phyloP scores from a whole-genome alignment of 2,797 vertebrate genomes.

The Myripristis jacobus region DNA sequence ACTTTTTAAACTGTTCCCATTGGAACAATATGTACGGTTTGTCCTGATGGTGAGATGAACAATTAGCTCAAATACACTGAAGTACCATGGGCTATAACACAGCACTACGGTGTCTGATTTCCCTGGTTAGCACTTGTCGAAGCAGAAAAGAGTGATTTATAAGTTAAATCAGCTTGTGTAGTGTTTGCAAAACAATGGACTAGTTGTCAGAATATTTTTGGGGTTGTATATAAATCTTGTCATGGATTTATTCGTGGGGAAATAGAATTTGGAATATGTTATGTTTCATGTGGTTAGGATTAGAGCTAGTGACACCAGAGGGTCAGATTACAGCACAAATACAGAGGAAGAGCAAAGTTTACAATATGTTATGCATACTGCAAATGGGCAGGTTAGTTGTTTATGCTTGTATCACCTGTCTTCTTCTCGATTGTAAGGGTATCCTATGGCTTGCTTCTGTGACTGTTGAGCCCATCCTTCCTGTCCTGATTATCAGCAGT shows the following conservation, averaged over 20 bases:
- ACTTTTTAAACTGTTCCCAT: constrained; percentile 13
- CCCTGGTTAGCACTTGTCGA: constrained; percentile 14
- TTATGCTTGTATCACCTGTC: constrained; percentile 14
- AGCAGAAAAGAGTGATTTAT: not conserved
- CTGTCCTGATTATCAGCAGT: constrained; percentile 10
- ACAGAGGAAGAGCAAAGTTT: constrained; percentile 17
- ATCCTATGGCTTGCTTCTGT: not conserved
- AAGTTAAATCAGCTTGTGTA: too few relatives aligned
- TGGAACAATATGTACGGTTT: not conserved
- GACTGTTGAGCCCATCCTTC: constrained; percentile 1
- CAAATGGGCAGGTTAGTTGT: not conserved
- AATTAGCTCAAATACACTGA: not conserved
- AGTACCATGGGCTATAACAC: not conserved
- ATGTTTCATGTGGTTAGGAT: not conserved
- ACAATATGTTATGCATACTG: not conserved
- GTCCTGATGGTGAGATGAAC: not conserved
- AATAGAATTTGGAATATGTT: not conserved
- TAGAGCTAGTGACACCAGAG: not conserved
- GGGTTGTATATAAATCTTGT: not conserved
- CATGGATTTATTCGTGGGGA: not conserved
- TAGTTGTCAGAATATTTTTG: not conserved
- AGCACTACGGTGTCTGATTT: not conserved
- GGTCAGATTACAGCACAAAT: constrained; percentile 6
- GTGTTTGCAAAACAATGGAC: too few relatives aligned
- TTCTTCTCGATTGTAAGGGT: not conserved